Evolutionary conservation across 2,797 vertebrate genomes (phyloP).

Genomic region (Enteromius thamalakanensis): DNA sequence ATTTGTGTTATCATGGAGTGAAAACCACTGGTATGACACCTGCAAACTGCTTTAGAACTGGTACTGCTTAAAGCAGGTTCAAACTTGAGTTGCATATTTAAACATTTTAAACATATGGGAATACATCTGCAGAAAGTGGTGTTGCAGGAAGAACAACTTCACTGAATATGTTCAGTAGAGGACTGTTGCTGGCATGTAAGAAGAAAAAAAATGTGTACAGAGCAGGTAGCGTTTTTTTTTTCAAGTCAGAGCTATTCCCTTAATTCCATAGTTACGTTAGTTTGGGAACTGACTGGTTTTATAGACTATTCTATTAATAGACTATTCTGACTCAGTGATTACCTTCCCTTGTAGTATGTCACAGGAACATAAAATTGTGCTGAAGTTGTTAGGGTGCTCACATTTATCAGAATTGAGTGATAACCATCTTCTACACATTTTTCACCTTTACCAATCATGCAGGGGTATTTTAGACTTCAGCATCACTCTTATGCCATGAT

Average conservation of each 20-base stretch:
- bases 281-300: constrained; percentile 43
- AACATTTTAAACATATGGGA: neutral
- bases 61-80: neutral
- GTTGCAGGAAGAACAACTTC: neutral
- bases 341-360: constrained; percentile 38
- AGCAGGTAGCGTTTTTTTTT: constrained; percentile 38
- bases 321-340: constrained; percentile 26
- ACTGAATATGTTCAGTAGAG: neutral
- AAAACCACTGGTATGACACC: constrained; percentile 7
- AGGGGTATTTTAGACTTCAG: neutral
- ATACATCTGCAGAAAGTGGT: neutral
- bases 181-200: neutral
- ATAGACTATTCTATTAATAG: constrained; percentile 31
- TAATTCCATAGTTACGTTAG: constrained; percentile 23
- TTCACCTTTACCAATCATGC: neutral
- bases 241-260: constrained; percentile 23
- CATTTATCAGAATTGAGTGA: neutral
- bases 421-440: neutral
- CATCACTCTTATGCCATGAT: neutral
- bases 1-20: neutral
- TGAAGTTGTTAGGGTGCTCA: neutral
- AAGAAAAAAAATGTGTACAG: constrained; percentile 8
- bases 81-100: neutral
- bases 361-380: constrained; percentile 19
- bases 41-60: neutral